Evolutionary conservation across 2,797 vertebrate genomes (phyloP), one percentile per base, ranked within the genome.

Genomic region (Chiroxiphia lanceolata): DNA sequence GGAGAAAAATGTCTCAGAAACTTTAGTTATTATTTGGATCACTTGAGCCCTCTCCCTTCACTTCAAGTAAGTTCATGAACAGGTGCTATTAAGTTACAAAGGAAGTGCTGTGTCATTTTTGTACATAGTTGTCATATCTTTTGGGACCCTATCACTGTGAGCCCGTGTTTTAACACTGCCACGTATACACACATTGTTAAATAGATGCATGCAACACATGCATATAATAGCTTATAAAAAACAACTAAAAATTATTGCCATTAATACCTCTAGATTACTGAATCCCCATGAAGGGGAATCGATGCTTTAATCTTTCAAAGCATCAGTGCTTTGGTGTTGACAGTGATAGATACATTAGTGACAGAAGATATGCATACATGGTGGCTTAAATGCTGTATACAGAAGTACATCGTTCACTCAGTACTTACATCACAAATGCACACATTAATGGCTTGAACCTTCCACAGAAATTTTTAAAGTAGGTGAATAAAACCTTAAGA

Each of bases 51-150:
- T 88, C 82, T 92, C 95, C 94, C 80, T 94, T 91, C 92, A 77
- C 87, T 95, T 95, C 96, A 97, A 96, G 95, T 93, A 97, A 95
- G 77, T 96, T 97, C 95, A 96, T 95, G 96, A 97, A 95, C 90
- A 97, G 91, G 95, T 95, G 94, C 81, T 92, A 89, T 64, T 80
- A 93, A 93, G 95, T 97, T 96, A 96, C 97, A 97, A 97, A 95
- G 93, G 86, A 89, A 96, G 87, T 68, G 76, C 31, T 70, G 42
- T 60, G 64, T 79, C 50, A 63, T 31, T 89, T 93, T 72, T 72
- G 80, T 96, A 95, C 83, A 81, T 13, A 81, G 69, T 57, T 76
- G 71, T 87, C n/a, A 0, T 83, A 78, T 54, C 59, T 89, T 91
- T 76, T 72, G 77, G 95, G 94, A 89, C 95, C 83, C 87, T 93